Base-by-base conservation (phyloP, 2,113 vertebrate genomes). In the Pipra filicauda region DNA sequence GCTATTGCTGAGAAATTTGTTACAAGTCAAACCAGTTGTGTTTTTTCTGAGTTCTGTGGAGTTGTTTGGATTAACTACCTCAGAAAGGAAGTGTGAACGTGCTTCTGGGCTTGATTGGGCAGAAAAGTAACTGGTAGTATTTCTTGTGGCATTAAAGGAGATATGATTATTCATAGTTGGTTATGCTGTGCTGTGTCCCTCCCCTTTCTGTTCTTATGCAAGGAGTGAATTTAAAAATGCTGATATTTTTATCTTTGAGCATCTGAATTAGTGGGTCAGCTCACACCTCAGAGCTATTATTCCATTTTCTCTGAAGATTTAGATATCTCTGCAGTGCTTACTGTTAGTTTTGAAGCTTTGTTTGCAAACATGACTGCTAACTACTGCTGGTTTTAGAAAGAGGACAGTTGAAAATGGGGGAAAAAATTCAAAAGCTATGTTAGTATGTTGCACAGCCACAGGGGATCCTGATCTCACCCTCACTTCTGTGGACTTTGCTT, bases 281-380 rank as follows among this genome's bases (percentile, higher is more conserved):
- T 96, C 83, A 72, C 93, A 96, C 95, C 95, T 96, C 88, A 84
- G 91, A 96, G 88, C 85, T 93, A 84, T 94, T 95, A 91, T 92
- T 93, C 89, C 21, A 15, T 30, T 43, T 91, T 91, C 80, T 91
- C 89, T 49, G 49, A 87, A 89, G 87, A 54, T 81, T 86, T 80
- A 12, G 35, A n/a, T 74, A 59, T 59, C 81, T 93, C 87, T 35
- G 54, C 58, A 72, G 52, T 67, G 69, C 65, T 92, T 91, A 69
- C 48, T 35, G 55, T 71, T 82, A 51, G 41, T 57, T 94, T 75
- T 77, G 62, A 67, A 82, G 73, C 46, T 91, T 91, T 85, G 57
- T 94, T 96, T 90, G 83, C 88, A 93, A 86, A 72, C 72, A 22
- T 35, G 62, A 62, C 89, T 85, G 44, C 57, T 83, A 73, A 73